These are phyloP conservation scores for Cuculus canorus DNA, from an alignment of 2,797 vertebrate species.

Conservation along the genomic window DNA sequence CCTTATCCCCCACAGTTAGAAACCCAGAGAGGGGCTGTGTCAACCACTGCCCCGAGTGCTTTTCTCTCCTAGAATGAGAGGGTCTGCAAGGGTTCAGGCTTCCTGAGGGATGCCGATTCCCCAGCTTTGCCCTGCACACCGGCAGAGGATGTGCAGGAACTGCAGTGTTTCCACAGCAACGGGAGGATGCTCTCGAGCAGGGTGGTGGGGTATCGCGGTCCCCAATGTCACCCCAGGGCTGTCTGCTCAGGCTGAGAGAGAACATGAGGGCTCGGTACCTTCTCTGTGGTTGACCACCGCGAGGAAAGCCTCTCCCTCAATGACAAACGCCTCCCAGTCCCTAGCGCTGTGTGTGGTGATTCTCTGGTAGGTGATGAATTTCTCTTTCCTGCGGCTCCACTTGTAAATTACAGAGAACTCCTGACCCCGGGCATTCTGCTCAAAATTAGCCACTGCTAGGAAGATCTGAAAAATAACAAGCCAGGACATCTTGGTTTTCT, in stretches of 20 bases:
- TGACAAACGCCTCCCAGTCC: constrained; percentile 96
- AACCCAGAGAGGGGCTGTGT: neutral
- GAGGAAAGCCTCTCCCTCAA: constrained; percentile 88
- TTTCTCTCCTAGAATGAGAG: neutral
- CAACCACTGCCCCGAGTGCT: neutral
- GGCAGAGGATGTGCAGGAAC: neutral
- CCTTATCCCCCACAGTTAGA: neutral
- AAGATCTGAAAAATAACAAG: constrained; percentile 80
- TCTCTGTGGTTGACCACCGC: constrained; percentile 95
- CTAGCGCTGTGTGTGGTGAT: constrained; percentile 90
- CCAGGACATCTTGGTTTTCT: neutral
- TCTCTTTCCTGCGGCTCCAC: constrained; percentile 87
- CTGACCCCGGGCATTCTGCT: constrained; percentile 72
- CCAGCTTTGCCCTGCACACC: rapidly evolving
- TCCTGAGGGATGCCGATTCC: neutral
- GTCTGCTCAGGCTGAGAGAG: neutral
- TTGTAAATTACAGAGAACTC: constrained; percentile 94
- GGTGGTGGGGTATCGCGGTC: rapidly evolving
- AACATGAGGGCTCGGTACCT: constrained; percentile 76
- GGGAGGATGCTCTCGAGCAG: neutral
- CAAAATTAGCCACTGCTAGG: constrained; percentile 93
- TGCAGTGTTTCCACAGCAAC: neutral
- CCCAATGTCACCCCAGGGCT: neutral
- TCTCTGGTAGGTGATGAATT: constrained; percentile 87
- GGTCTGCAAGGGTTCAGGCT: neutral